A percentile compares a stretch with the other conserved stretches of the same genome.
Evolutionary conservation across 2,888 invertebrate species (phyloP).

Genomic region (Lordiphosa andalusiaca): DNA sequence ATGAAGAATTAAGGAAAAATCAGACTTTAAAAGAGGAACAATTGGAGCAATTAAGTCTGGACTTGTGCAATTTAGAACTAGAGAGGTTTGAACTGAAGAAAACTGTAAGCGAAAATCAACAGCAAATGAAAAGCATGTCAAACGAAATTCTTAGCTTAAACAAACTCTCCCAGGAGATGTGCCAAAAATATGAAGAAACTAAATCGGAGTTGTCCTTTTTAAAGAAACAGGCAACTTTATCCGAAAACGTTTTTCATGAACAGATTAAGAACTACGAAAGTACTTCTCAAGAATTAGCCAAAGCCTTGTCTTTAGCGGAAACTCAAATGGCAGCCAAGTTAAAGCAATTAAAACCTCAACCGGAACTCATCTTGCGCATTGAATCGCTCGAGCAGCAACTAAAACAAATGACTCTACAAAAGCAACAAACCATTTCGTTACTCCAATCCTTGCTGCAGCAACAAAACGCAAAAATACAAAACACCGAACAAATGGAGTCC

Average conservation of each 20-base stretch:
- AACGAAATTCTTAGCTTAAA: constrained; percentile 54
- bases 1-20: constrained; percentile 44
- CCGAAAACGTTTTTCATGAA: constrained; percentile 49
- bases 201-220: constrained; percentile 52
- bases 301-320: constrained; percentile 42
- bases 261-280: constrained; percentile 51
- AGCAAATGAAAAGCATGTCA: constrained; percentile 36
- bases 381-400: constrained; percentile 49
- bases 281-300: constrained; percentile 45
- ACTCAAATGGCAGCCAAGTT: constrained; percentile 24
- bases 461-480: constrained; percentile 69
- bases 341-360: constrained; percentile 20
- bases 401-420: constrained; percentile 40
- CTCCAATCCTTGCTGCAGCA: constrained; percentile 63
- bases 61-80: constrained; percentile 24
- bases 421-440: constrained; percentile 53
- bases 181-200: constrained; percentile 62
- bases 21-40: constrained; percentile 54
- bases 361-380: constrained; percentile 43
- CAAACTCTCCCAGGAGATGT: constrained; percentile 58
- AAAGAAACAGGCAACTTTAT: constrained; percentile 49
- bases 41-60: constrained; percentile 43
- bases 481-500: constrained; percentile 61
- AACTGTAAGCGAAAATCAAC: constrained; percentile 15
- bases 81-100: constrained; percentile 41